These are phyloP conservation scores for Phalera bucephala DNA, from an alignment of 2,888 invertebrate species.

Conservation along the genomic window DNA sequence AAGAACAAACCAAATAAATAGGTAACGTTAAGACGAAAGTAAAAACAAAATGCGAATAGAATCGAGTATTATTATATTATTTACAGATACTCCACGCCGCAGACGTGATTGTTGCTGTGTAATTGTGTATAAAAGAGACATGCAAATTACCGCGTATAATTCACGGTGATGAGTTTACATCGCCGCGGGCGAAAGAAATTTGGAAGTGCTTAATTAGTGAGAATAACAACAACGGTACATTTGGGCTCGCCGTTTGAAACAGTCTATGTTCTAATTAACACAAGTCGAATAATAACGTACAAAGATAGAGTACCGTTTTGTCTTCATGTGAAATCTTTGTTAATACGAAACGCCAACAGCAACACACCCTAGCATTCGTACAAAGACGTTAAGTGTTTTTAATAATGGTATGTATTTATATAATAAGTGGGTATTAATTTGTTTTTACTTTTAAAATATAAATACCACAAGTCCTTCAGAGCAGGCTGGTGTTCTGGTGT, in stretches of 20 bases:
- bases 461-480: too few relatives aligned
- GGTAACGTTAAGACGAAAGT: too few relatives aligned
- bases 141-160: conserved; percentile 25
- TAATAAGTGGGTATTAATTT: too few relatives aligned
- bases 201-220: conserved; percentile 42
- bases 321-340: background rate
- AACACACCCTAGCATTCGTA: background rate
- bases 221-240: conserved; percentile 33
- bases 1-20: too few relatives aligned
- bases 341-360: conserved; percentile 1
- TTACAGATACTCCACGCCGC: too few relatives aligned
- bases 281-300: conserved; percentile 5
- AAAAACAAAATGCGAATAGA: too few relatives aligned
- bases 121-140: conserved; percentile 34
- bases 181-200: conserved; percentile 26
- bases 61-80: too few relatives aligned
- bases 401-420: too few relatives aligned
- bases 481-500: background rate
- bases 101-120: conserved; percentile 15
- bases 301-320: conserved; percentile 12
- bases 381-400: too few relatives aligned
- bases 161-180: conserved; percentile 22
- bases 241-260: conserved; percentile 23
- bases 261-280: conserved; percentile 31
- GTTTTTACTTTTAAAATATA: too few relatives aligned